Evolutionary conservation across 2,888 invertebrate species (phyloP), one percentile per base, ranked within the genome.

Genomic region (Prostheceraeus crozeri): DNA sequence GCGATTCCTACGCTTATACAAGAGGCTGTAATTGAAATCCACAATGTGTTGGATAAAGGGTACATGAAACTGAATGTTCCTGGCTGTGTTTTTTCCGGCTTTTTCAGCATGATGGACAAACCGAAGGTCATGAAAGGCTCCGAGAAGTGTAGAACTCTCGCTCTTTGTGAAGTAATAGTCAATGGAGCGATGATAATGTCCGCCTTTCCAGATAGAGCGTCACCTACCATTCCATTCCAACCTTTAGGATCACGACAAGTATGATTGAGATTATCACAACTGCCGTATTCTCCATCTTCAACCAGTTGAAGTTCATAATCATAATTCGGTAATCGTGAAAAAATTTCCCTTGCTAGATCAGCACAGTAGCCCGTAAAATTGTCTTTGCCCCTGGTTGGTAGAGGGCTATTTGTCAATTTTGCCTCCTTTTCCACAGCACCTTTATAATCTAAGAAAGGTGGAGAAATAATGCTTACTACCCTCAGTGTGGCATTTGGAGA

Each of bases 281-380:
- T 82, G 1, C 88, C 88, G 71, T 89, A 89, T 70, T 84, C 84
- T 21, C 84, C 84, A 73, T 93, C 91, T 70, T 84, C 85, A 1
- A 89, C 89, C 59, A 87, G 80, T 64, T 84, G 82, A 63, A 93
- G 79, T 75, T 87, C 86, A 80, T 88, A 90, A 74, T 85, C 85
- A 66, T 89, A 87, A 60, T 84, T 85, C n/a, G n/a, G n/a, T 63
- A 89, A 81, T 71, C 82, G 83, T 68, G 84, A 84, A 0, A 88
- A 81, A 63, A 93, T 83, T 63, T 86, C 79, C 69, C 88, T 85
- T 1, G 87, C 85, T 35, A 93, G 79, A 73, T 93, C 93, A 72
- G 90, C 87, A 77, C 89, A 89, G 74, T 89, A 93, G 54, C 94
- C 93, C 71, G 88, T 85, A 71, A 61, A 48, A n/a, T 61, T 62